Evolutionary conservation across 1,140 invertebrate genomes (phyloP), one percentile per base, ranked within the genome.

Genomic region (Drosophila sulfurigaster): DNA sequence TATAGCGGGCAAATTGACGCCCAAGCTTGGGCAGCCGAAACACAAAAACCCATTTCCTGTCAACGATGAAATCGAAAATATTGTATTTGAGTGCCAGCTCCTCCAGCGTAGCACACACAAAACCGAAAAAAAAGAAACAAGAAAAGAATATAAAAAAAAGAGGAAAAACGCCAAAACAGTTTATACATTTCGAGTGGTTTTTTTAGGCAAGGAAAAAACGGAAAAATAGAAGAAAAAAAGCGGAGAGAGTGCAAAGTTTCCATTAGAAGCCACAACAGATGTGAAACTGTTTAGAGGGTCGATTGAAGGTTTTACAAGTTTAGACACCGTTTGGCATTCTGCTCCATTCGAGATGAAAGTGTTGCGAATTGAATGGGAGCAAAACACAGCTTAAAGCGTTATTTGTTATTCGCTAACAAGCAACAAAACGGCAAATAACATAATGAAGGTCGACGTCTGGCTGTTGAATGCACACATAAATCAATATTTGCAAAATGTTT

Each of bases 31-130:
- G 41, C 25, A 28, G 38, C 30, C 10, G 10, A 69, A 69, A 45
- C 54, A 67, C 54, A 63, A 80, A 71, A 85, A 74, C 64, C 64
- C 82, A 86, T 87, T 86, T 82, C 45, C 79, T 64, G 81, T 70
- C 78, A 66, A 78, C 82, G 78, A 78, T 85, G 82, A 78, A 78
- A 86, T 81, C 82, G 78, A 86, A 86, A 86, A 86, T 86, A 85
- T 85, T 81, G 81, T 78, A 78, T 83, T 77, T 59, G 58, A 82
- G 64, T 63, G 64, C 64, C 59, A 38, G 48, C 38, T 58, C 68
- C 5, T 38, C 25, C 11, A 15, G 20, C 46, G 30, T 13, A 52
- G 25, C 13, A 20, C 30, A 70, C 25, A 60, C 56, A 16, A 8
- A 48, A 46, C 5, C 30, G n/a, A 45, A 13, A 45, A 66, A 67